Evolutionary conservation across 2,113 vertebrate genomes (phyloP).

Genomic region (Prunella fulvescens): DNA sequence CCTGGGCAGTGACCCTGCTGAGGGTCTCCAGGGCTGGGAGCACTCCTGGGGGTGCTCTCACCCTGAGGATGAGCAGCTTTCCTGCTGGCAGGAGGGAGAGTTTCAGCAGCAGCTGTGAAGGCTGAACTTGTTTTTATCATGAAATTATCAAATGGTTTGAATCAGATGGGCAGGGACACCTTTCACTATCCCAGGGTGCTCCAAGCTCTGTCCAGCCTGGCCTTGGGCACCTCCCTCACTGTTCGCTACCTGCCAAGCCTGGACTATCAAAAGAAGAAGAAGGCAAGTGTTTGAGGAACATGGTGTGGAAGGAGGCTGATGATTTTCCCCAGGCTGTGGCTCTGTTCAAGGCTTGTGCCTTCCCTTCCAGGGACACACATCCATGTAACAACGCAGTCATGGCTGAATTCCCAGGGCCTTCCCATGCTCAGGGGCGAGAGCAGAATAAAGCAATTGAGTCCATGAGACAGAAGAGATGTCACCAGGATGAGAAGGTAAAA

Average conservation of each 20-base stretch:
- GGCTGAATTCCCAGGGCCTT: background rate
- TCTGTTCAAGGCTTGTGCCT: background rate
- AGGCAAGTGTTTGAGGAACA: background rate
- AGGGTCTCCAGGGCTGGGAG: background rate
- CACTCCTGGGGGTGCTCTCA: background rate
- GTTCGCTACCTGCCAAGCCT: background rate
- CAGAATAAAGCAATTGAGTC: background rate
- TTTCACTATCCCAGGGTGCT: accelerated
- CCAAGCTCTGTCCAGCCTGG: accelerated
- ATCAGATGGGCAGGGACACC: background rate
- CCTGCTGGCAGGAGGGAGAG: background rate
- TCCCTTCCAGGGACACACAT: background rate
- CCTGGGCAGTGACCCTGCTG: accelerated
- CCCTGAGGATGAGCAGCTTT: background rate
- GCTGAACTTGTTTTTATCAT: background rate
- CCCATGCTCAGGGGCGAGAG: background rate
- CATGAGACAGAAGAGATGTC: background rate
- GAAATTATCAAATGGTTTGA: background rate
- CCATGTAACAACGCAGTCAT: background rate
- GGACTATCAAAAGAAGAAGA: background rate
- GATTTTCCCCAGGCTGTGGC: accelerated
- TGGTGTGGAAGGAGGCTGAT: background rate
- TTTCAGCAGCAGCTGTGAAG: background rate
- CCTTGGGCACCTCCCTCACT: background rate
- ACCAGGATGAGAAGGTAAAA: background rate